Evolutionary conservation across 2,888 invertebrate species (phyloP), one percentile per base, ranked within the genome.

Genomic region (Sphaeridia pumilis): DNA sequence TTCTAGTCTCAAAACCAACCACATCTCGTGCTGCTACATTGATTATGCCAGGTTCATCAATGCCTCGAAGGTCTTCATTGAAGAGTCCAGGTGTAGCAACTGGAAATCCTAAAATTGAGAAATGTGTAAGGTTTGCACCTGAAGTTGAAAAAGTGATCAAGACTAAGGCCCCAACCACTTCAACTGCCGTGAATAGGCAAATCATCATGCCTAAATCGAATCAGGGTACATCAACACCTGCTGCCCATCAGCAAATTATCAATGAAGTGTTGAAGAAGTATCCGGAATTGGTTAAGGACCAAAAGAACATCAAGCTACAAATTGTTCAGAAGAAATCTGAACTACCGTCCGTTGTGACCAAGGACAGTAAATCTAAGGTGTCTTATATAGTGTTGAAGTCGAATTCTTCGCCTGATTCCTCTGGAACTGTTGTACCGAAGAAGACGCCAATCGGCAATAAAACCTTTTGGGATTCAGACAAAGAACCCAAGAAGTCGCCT

Each of bases 181-280:
- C 38, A 27, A 43, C 36, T 21, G 20, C 36, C 20, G 31, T 44
- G n/a, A 20, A 38, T 20, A 24, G 54, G 12, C 27, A 35, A 21
- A 31, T 46, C 14, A 28, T 41, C 7, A 26, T 43, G 28, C 21
- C 42, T 12, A 38, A 45, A 35, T 31, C 25, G 27, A 10, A 7
- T 5, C 42, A 31, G 14, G 44, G 24, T 25, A n/a, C n/a, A n/a
- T 58, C 58, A 26, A 27, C 42, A n/a, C 26, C 51, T 34, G 38
- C 68, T 34, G 82, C 83, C 69, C 88, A 88, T 72, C 85, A 87
- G 1, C 87, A 86, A 72, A 86, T 89, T 48, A 87, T 89, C 52
- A 81, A 85, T 56, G 87, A 87, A 63, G 86, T 89, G 0, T 69
- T 89, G 34, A 87, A 87, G 63, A 88, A 87, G 69, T 88, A 87